Conservation (phyloP, 2,797 vertebrate genomes). For the Pipistrellus pipistrellus region DNA sequence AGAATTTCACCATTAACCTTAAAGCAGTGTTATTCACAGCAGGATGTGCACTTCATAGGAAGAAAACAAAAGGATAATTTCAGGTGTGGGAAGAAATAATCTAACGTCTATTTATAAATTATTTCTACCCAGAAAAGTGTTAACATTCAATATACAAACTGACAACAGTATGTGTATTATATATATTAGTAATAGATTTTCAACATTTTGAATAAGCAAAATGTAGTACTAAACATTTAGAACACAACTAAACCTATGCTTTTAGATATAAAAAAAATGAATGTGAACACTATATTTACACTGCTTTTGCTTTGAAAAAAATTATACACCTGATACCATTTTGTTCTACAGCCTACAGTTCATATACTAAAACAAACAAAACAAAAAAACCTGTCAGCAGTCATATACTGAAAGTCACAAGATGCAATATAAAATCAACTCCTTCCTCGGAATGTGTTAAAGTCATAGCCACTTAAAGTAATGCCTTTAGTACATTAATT, state of each 20-base stretch:
- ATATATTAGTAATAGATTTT: not conserved
- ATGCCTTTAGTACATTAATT: not conserved
- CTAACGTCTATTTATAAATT: conserved; percentile 36
- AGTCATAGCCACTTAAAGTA: not conserved
- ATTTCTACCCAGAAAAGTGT: conserved; percentile 1
- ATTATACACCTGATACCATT: not conserved
- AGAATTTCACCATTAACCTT: conserved; percentile 32
- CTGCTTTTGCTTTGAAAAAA: not conserved
- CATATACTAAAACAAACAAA: not conserved
- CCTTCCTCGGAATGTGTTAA: conserved; percentile 6
- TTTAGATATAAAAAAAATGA: conserved; percentile 36
- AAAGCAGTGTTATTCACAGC: conserved; percentile 33
- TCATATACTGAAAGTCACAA: conserved; percentile 35
- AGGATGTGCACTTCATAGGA: not conserved
- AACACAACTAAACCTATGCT: not conserved
- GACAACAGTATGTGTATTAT: not conserved
- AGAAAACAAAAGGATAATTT: not conserved
- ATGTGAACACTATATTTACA: conserved; percentile 21
- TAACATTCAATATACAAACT: conserved; percentile 14
- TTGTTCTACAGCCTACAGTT: conserved; percentile 31
- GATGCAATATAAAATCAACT: conserved; percentile 33
- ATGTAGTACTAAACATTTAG: not conserved
- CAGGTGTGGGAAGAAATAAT: not conserved
- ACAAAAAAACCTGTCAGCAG: not conserved
- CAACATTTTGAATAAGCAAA: conserved; percentile 1